A percentile compares a stretch with the other conserved stretches of the same genome.
Evolutionary conservation across 2,888 invertebrate genomes (phyloP).

Genomic region (Drosophila nigricruria): DNA sequence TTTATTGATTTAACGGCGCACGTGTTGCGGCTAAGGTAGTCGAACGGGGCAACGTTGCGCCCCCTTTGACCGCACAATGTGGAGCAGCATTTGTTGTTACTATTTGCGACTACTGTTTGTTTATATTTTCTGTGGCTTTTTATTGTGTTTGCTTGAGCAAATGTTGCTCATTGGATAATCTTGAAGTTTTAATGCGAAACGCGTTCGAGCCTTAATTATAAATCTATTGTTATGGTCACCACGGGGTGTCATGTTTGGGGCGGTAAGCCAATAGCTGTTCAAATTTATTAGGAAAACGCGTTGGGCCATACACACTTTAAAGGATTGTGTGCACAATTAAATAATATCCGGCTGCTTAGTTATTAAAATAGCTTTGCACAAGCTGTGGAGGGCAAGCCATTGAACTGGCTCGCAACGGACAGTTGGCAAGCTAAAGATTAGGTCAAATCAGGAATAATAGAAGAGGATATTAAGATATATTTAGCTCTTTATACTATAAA

Average conservation of each 20-base stretch:
- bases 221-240: conserved; percentile 60
- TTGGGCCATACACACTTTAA: neutral
- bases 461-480: neutral
- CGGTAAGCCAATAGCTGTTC: conserved; percentile 15
- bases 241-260: conserved; percentile 63
- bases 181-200: conserved; percentile 55
- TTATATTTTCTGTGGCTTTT: conserved; percentile 51
- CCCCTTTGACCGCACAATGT: conserved; percentile 31
- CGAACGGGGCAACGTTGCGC: conserved; percentile 39
- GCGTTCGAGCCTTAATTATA: conserved; percentile 54
- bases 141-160: neutral
- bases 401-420: neutral
- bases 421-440: neutral
- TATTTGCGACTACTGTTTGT: conserved; percentile 45
- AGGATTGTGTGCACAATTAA: conserved; percentile 11
- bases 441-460: neutral
- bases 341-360: conserved; percentile 10
- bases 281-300: conserved; percentile 19
- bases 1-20: conserved; percentile 74
- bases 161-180: conserved; percentile 20
- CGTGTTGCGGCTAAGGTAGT: conserved; percentile 66
- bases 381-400: neutral
- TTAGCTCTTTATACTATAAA: too few relatives aligned
- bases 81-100: conserved; percentile 26
- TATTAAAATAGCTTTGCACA: neutral